Conservation (phyloP, 2,888 invertebrate genomes). For the Chymomyza amoena region DNA sequence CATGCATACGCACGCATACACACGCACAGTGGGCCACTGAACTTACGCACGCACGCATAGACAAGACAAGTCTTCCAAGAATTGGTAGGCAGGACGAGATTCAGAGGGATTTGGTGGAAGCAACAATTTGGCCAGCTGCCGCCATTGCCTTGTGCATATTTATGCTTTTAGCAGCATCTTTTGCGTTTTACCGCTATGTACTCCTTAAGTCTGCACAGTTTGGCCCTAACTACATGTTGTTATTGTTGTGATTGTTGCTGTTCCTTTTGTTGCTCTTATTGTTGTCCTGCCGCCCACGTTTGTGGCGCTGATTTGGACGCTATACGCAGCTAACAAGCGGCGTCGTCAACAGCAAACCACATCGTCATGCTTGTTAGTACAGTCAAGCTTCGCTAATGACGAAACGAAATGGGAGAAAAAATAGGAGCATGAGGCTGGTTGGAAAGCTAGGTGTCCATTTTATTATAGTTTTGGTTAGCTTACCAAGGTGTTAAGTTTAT, state of each 20-base stretch:
- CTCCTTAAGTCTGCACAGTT: not conserved
- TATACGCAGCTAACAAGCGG: slow-evolving; percentile 47
- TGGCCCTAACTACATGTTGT: not conserved
- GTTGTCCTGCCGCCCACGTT: slow-evolving; percentile 38
- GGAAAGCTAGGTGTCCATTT: no score
- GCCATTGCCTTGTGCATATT: slow-evolving; percentile 54
- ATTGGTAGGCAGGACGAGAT: not conserved
- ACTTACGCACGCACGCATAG: slow-evolving; percentile 41
- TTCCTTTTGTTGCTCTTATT: slow-evolving; percentile 5
- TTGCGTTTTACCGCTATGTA: slow-evolving; percentile 8
- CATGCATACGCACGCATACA: slow-evolving; percentile 44
- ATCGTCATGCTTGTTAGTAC: slow-evolving; percentile 45
- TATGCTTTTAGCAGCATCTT: slow-evolving; percentile 56
- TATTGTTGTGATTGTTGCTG: not conserved
- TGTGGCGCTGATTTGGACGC: slow-evolving; percentile 57
- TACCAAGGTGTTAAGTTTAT: no score
- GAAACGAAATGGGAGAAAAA: not conserved
- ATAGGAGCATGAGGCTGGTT: not conserved
- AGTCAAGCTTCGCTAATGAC: not conserved
- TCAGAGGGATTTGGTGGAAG: slow-evolving; percentile 35
- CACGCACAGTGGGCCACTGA: slow-evolving; percentile 11
- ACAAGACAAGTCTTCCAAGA: slow-evolving; percentile 1
- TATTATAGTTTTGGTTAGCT: no score
- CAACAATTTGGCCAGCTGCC: slow-evolving; percentile 49
- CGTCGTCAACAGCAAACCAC: slow-evolving; percentile 50